These are phyloP conservation scores for Ormyrus rosae DNA, from an alignment of 2,888 invertebrate genomes.

Conservation along the genomic window DNA sequence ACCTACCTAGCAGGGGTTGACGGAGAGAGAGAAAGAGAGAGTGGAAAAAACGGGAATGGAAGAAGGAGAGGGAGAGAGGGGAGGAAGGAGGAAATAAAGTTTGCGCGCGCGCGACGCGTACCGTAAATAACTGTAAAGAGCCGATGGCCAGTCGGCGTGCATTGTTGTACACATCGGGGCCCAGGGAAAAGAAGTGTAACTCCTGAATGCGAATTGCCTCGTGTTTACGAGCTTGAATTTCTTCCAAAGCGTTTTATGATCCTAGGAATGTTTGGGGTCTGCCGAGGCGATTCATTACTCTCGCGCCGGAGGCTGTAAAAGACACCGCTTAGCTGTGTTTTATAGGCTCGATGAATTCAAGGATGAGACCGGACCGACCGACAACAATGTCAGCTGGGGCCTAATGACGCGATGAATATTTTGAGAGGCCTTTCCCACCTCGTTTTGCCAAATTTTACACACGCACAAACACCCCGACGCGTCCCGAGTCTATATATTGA, in stretches of 20 bases:
- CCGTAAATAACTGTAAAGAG: conserved; percentile 51
- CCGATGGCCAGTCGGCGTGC: conserved; percentile 4
- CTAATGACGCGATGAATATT: too few species aligned
- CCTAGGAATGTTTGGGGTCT: too few species aligned
- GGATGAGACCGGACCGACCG: not conserved
- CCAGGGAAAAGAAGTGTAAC: not conserved
- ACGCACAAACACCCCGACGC: too few species aligned
- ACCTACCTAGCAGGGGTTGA: conserved; percentile 54
- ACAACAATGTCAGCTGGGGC: too few species aligned
- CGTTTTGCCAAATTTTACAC: too few species aligned
- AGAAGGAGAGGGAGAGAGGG: not conserved
- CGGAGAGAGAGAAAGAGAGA: conserved; percentile 8
- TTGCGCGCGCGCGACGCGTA: conserved; percentile 18
- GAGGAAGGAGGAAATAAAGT: conserved; percentile 35
- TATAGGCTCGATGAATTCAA: conserved; percentile 4
- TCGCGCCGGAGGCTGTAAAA: too few species aligned
- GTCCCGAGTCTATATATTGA: too few species aligned
- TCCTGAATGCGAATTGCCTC: conserved; percentile 36
- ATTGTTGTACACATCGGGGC: conserved; percentile 15
- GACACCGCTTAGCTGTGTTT: not conserved
- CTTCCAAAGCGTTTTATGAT: conserved; percentile 37
- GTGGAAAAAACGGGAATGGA: not conserved
- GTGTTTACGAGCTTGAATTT: conserved; percentile 53
- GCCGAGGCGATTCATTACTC: too few species aligned
- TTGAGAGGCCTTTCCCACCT: too few species aligned